Evolutionary conservation across 1,140 invertebrate species (phyloP), one percentile per base, ranked within the genome.

Genomic region (Apis cerana): DNA sequence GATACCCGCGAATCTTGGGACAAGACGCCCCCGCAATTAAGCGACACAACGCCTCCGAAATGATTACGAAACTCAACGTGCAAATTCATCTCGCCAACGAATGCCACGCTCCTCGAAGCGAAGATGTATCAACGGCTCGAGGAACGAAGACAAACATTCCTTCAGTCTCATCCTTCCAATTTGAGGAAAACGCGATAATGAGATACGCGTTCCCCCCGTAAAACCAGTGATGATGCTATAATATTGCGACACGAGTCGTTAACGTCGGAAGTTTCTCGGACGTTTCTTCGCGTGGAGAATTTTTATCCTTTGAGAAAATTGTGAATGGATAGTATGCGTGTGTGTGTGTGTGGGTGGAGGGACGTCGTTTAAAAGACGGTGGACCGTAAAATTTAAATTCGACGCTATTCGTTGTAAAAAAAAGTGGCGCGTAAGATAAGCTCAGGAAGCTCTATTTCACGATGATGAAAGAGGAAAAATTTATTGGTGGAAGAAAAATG

Each of bases 11-110:
- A 85, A 75, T 64, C 2, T 33, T 27, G 27, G 54, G 52, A 64
- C 79, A 82, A 79, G 85, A 88, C 86, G 65, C 71, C 72, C 68
- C 75, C 62, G 83, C 80, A 88, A 88, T 88, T 88, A 88, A 88
- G 83, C 75, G 83, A 43, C 71, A 88, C 86, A 85, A 88, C 82
- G 80, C 80, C 59, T 75, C 56, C 27, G 75, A 88, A 88, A 85
- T 88, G 75, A 81, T 85, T 75, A 75, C 68, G 58, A 67, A 33
- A 43, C 17, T 48, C n/a, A n/a, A n/a, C 10, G n/a, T 13, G 23
- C 61, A 50, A 62, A 72, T 59, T 72, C 64, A 59, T 59, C 85
- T 58, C 72, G 65, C 77, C 48, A 54, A 56, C 74, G 71, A 80
- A 83, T 79, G 62, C 64, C 54, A 83, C 70, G 70, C 76, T 78